A percentile compares a stretch with the other conserved stretches of the same genome.
These are phyloP conservation scores for Pelodiscus sinensis DNA, from an alignment of 2,113 vertebrate genomes.

Conservation along the genomic window DNA sequence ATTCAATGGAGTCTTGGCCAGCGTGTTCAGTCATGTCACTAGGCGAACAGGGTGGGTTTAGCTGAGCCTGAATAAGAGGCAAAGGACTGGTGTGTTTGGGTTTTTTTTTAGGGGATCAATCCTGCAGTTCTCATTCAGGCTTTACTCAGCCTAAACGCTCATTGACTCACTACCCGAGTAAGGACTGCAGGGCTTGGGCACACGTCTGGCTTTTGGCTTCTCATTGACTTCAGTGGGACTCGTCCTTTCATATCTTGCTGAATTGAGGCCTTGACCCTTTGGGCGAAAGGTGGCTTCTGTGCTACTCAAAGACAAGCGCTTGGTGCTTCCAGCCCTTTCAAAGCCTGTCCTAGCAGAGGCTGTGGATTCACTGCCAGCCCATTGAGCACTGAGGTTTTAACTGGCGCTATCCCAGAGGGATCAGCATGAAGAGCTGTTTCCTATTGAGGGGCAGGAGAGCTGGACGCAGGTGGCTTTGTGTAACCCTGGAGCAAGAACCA, in stretches of 20 bases:
- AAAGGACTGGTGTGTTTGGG: background rate
- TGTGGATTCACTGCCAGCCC: background rate
- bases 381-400: background rate
- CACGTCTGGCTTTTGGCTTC: background rate
- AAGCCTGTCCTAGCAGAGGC: background rate
- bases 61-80: background rate
- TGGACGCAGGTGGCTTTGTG: background rate
- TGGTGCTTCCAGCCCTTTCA: background rate
- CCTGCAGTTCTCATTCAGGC: background rate
- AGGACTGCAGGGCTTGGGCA: background rate
- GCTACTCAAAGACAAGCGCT: background rate
- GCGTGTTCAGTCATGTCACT: accelerated
- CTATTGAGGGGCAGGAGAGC: too few relatives aligned
- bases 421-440: background rate
- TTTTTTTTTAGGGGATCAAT: background rate
- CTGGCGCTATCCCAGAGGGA: background rate
- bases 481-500: background rate
- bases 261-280: background rate
- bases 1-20: accelerated
- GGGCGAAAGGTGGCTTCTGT: background rate
- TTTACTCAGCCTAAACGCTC: background rate
- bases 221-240: background rate
- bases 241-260: background rate
- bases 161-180: background rate
- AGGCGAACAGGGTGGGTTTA: background rate